Evolutionary conservation across 2,888 invertebrate species (phyloP), one percentile per base, ranked within the genome.

Genomic region (Eupithecia exiguata): DNA sequence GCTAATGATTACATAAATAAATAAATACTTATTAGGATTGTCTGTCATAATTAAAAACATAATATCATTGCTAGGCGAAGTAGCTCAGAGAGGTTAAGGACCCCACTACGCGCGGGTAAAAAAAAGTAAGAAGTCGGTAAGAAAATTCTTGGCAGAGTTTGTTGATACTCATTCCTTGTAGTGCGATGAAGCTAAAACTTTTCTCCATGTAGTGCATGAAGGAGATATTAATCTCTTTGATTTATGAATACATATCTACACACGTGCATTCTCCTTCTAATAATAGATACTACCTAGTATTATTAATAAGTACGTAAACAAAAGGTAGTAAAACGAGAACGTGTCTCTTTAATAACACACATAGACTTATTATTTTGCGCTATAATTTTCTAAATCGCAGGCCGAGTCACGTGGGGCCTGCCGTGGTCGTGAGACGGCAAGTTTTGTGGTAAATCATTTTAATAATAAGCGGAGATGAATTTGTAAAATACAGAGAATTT

Each of bases 371-470:
- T 63, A 53, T 68, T 68, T 68, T 46, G 30, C 7, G 18, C 69
- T 35, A 61, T 75, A 74, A 77, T 79, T 79, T 77, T 30, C 63
- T 70, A 68, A 25, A 69, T 73, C 72, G 58, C 30, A 38, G 46
- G 35, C 49, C 61, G 18, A 69, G 69, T 75, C 78, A 79, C 78
- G 77, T 49, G 76, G 25, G 10, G 35, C 7, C 18, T n/a, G 58
- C 53, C 76, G 73, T 76, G 75, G 5, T 71, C 68, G 65, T 67
- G 62, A 70, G 49, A 68, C 68, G 18, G 36, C 71, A 62, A 18
- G 2, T 71, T 69, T n/a, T 16, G 21, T 58, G 36, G 49, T 49
- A 5, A 43, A n/a, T 5, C 16, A 35, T 10, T 49, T 68, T 43
- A 35, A 68, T 49, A 49, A 49, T n/a, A 58, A 58, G 25, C 21